Evolutionary conservation across 2,888 invertebrate genomes (phyloP), one percentile per base, ranked within the genome.

Genomic region (Morpho helenor): DNA sequence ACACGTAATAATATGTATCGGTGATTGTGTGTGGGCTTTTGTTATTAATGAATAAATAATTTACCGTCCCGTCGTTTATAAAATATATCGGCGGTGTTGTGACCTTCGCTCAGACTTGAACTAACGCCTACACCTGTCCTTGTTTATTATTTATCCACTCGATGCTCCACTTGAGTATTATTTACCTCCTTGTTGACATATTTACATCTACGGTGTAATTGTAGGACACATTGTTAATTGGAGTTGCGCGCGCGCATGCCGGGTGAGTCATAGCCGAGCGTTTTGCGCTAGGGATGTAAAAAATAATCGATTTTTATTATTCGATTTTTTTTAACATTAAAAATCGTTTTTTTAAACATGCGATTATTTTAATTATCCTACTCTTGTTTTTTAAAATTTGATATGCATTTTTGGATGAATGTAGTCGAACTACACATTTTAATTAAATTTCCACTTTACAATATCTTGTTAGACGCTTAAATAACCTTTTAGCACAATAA

Each of bases 101-200:
- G 63, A 83, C 85, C 85, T 86, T 85, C 75, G 66, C 23, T 54
- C 73, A 76, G 76, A 77, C 84, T 85, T 83, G 80, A 71, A 64
- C 52, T 58, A 43, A 74, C 84, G 70, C 87, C 87, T 72, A 84
- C 87, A 67, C 63, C 64, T 64, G 67, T 81, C 78, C 79, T 84
- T 80, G 82, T 83, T 81, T 31, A 31, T 31, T 31, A 31, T 31
- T 31, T 31, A 31, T 31, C 31, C 31, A 5, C 68, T 77, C 68
- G 69, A 58, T 68, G 71, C 71, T 70, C 72, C 75, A 73, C 70
- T 76, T 72, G 74, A 71, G 69, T 70, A 84, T 85, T 85, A 86
- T 87, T 87, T 87, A 85, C 84, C 80, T 84, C 75, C 71, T 81
- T 82, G 85, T 83, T 82, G 82, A 75, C 78, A 79, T 80, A 82